Conservation (phyloP, 2,888 invertebrate species). For the Drosophila fungiperda region DNA sequence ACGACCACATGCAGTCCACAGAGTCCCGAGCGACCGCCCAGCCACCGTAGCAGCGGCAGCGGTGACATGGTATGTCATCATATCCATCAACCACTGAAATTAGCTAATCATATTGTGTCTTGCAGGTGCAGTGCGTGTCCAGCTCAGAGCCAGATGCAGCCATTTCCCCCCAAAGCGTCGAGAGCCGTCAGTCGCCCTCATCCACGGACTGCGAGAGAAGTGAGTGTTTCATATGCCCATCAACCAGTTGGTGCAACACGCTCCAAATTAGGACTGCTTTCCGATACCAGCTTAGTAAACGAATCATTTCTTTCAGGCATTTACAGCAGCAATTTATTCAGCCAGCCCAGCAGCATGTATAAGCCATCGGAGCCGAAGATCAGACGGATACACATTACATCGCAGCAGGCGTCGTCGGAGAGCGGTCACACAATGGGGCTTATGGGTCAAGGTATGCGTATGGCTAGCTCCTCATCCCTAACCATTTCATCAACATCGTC, state of each 20-base stretch:
- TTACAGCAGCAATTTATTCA: slow-evolving; percentile 64
- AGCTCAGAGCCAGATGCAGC: slow-evolving; percentile 93
- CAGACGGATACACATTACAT: slow-evolving; percentile 76
- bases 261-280: background rate
- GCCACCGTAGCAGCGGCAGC: slow-evolving; percentile 84
- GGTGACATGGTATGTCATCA: slow-evolving; percentile 84
- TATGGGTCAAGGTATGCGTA: slow-evolving; percentile 72
- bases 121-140: slow-evolving; percentile 95
- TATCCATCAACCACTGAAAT: background rate
- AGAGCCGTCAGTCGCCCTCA: slow-evolving; percentile 84
- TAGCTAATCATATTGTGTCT: slow-evolving; percentile 62
- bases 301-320: slow-evolving; percentile 38
- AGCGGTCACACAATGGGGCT: slow-evolving; percentile 48
- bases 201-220: slow-evolving; percentile 84
- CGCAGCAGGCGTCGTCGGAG: slow-evolving; percentile 80
- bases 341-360: slow-evolving; percentile 80
- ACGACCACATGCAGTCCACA: slow-evolving; percentile 94
- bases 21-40: slow-evolving; percentile 86
- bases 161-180: slow-evolving; percentile 85
- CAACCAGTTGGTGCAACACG: background rate
- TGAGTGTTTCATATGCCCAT: slow-evolving; percentile 45
- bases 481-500: slow-evolving; percentile 60
- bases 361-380: slow-evolving; percentile 84
- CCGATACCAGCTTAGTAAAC: background rate
- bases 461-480: slow-evolving; percentile 57